These are phyloP conservation scores for Ephestia elutella DNA, from an alignment of 1,140 invertebrate genomes.

Conservation along the genomic window DNA sequence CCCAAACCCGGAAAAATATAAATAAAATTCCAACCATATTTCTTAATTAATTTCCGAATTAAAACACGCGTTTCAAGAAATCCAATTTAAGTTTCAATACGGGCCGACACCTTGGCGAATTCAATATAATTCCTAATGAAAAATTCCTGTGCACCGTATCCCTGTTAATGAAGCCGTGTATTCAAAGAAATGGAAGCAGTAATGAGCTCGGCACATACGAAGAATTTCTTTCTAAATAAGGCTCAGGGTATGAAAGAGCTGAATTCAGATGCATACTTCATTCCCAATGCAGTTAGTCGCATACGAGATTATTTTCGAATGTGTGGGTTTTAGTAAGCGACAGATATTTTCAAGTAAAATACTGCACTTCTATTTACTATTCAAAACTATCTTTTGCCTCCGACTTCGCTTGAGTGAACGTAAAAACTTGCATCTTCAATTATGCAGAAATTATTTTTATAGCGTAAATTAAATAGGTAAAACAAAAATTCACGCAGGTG, in stretches of 20 bases:
- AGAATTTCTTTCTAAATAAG: constrained; percentile 59
- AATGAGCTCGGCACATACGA: constrained; percentile 51
- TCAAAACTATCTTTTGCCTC: no score
- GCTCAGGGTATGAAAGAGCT: not conserved
- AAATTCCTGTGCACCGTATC: constrained; percentile 45
- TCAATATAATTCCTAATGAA: constrained; percentile 50
- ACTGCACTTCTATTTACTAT: no score
- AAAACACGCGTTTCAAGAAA: constrained; percentile 2
- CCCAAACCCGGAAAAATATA: no score
- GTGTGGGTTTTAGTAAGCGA: no score
- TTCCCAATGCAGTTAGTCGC: not conserved
- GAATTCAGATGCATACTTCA: not conserved
- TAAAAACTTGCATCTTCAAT: no score
- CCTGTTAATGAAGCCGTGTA: constrained; percentile 52
- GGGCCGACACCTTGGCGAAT: constrained; percentile 21
- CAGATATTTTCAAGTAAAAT: no score
- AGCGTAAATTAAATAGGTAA: no score
- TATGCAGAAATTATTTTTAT: no score
- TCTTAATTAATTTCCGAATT: not conserved
- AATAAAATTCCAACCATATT: no score
- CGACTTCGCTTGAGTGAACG: no score
- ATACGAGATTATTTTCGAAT: not conserved
- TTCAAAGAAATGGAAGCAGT: constrained; percentile 58
- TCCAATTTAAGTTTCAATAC: constrained; percentile 32
- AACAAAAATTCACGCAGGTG: no score